phyloP scores from a whole-genome alignment of 2,113 vertebrate species.

The Gymnarchus niloticus region DNA sequence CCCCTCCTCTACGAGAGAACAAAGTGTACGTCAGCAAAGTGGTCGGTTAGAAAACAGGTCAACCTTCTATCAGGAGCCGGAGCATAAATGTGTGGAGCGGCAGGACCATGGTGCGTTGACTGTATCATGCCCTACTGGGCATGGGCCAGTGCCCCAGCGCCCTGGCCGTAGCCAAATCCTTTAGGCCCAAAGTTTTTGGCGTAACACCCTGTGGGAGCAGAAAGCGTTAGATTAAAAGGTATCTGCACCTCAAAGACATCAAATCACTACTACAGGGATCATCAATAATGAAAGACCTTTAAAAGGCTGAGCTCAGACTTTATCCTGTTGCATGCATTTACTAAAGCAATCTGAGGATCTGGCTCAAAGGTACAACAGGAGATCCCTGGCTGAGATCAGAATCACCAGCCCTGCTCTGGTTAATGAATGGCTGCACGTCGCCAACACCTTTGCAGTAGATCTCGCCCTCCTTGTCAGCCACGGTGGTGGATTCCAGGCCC shows the following conservation, averaged over 20 bases:
- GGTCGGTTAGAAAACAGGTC: not conserved
- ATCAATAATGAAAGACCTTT: not conserved
- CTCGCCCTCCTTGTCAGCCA: constrained; percentile 88
- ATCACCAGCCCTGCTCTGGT: no score
- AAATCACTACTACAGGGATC: not conserved
- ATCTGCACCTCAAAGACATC: not conserved
- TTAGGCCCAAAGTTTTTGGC: constrained; percentile 92
- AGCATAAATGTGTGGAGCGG: not conserved
- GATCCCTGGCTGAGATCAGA: not conserved
- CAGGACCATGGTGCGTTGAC: not conserved
- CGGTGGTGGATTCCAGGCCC: constrained; percentile 87
- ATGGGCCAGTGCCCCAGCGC: constrained; percentile 80
- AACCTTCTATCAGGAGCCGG: not conserved
- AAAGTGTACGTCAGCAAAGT: not conserved
- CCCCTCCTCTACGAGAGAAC: not conserved
- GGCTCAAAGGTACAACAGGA: no score
- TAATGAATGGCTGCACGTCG: not conserved
- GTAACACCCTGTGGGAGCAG: constrained; percentile 73
- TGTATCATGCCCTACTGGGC: constrained; percentile 62
- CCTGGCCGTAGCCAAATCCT: constrained; percentile 86
- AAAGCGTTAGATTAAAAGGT: not conserved
- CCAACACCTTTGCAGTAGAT: constrained; percentile 89
- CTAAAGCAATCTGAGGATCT: no score
- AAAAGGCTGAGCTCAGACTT: not conserved
- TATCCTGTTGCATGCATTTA: not conserved